Evolutionary conservation across 2,888 invertebrate genomes (phyloP), one percentile per base, ranked within the genome.

Genomic region (Steinernema scapterisci): DNA sequence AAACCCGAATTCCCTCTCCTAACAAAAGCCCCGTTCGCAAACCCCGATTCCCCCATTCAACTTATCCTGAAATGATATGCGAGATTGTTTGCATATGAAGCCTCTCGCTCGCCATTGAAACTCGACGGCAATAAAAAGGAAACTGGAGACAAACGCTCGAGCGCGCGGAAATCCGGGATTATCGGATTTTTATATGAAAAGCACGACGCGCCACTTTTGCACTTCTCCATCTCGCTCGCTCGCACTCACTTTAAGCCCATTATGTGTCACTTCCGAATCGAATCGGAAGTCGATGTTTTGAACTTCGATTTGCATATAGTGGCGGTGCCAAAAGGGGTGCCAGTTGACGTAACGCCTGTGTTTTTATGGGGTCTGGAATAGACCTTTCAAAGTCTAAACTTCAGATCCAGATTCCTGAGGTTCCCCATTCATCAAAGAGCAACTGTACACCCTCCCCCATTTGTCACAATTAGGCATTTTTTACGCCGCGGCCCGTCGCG

Each of bases 141-240:
- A 25, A 16, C 25, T 25, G 25, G 31, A 63, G 25, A 25, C 11
- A 16, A 38, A 44, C 45, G 16, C 16, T 44, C 9, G 45, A 44
- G 48, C 21, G 54, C 25, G 63, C 31, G 63, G 31, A n/a, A 63
- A 16, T 5, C 13, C 7, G 27, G 63, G 63, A 63, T 63, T 63
- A 63, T 63, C 31, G 63, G 63, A 63, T 63, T 63, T 63, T 63
- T 31, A 63, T 63, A 63, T 63, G 63, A 48, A 63, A 63, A 63
- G 63, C 38, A 38, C 38, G 3, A 38, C 38, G n/a, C 13, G 54
- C 23, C 54, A 51, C 51, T 51, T 51, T 51, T 44, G 45, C n/a
- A n/a, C n/a, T 44, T 44, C 9, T 16, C 45, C 45, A 44, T 44
- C 45, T 16, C 52, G 19, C 7, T 23, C 23, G 19, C 52, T 23